These are phyloP conservation scores for Phengaris alcon DNA, from an alignment of 2,888 invertebrate genomes.

Conservation along the genomic window DNA sequence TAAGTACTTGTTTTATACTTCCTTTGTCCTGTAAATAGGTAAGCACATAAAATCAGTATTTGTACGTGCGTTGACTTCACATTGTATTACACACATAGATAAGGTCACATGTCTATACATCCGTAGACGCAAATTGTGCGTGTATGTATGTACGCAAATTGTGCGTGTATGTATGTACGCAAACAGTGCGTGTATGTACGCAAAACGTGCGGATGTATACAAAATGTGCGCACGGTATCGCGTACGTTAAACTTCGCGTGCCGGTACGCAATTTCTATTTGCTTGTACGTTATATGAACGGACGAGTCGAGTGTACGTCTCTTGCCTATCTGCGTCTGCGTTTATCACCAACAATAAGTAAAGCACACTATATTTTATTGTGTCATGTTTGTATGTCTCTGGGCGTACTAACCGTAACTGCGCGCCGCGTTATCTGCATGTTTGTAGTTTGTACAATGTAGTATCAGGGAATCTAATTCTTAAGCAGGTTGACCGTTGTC, in stretches of 20 bases:
- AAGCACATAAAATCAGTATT: no score
- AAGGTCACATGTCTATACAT: no score
- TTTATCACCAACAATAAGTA: not conserved
- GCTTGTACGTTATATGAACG: no score
- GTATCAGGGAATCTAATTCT: no score
- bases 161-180: not conserved
- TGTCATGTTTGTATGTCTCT: not conserved
- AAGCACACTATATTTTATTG: not conserved
- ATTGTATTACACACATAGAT: no score
- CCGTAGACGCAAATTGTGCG: not conserved
- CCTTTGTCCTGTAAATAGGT: not conserved
- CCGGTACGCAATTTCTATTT: not conserved
- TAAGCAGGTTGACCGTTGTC: no score
- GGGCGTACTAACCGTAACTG: slow-evolving; percentile 87
- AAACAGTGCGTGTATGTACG: slow-evolving; percentile 8
- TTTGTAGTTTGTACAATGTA: no score
- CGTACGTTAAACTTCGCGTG: not conserved
- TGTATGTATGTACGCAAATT: not conserved
- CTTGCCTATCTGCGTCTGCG: not conserved
- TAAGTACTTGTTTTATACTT: no score
- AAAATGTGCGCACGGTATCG: not conserved
- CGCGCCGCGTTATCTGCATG: slow-evolving; percentile 82
- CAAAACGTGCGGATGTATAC: not conserved
- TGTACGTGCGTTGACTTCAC: no score
- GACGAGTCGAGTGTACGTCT: not conserved